phyloP scores from a whole-genome alignment of 2,797 vertebrate genomes.

The Hemitrygon akajei region DNA sequence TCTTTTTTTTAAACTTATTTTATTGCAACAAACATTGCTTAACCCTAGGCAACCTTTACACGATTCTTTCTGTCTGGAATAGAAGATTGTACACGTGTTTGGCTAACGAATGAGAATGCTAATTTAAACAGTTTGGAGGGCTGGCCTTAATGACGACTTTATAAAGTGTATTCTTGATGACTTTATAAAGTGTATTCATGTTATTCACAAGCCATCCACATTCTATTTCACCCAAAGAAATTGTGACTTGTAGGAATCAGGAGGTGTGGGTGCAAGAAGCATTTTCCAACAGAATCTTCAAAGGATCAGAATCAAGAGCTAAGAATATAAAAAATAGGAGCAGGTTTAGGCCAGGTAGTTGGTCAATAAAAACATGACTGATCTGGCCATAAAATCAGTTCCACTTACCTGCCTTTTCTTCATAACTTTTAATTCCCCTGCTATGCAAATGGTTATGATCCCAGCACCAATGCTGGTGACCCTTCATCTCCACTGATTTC shows the following conservation, averaged over 20 bases:
- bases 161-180: too few relatives aligned
- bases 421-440: too few relatives aligned
- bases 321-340: not conserved
- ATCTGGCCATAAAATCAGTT: too few relatives aligned
- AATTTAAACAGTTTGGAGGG: slow-evolving; percentile 16
- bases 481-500: too few relatives aligned
- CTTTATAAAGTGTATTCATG: not conserved
- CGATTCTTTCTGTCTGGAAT: not conserved
- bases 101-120: not conserved
- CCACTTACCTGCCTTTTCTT: too few relatives aligned
- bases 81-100: not conserved
- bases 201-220: not conserved
- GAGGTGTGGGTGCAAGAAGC: not conserved
- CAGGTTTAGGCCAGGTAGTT: too few relatives aligned
- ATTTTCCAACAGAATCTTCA: not conserved
- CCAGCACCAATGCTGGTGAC: too few relatives aligned
- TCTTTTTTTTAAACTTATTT: not conserved
- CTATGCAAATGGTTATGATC: too few relatives aligned
- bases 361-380: too few relatives aligned
- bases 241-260: not conserved
- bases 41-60: not conserved
- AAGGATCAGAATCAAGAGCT: not conserved
- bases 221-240: not conserved
- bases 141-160: not conserved
- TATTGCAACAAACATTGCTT: slow-evolving; percentile 9